Evolutionary conservation across 2,797 vertebrate species (phyloP).

Genomic region (Notamacropus eugenii): DNA sequence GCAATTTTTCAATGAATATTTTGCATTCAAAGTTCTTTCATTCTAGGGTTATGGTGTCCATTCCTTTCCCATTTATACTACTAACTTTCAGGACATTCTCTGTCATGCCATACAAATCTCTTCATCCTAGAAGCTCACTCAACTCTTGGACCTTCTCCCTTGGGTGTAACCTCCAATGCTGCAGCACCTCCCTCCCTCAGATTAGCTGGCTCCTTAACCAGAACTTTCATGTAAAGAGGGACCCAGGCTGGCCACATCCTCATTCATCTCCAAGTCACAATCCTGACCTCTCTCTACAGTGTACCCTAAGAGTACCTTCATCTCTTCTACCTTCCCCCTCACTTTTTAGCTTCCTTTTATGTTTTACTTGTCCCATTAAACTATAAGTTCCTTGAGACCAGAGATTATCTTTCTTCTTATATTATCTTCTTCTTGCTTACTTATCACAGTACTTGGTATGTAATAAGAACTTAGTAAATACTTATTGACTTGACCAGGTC

Average conservation of each 20-base stretch:
- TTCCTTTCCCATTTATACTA: neutral
- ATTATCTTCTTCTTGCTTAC: neutral
- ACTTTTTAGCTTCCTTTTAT: neutral
- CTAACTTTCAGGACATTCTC: neutral
- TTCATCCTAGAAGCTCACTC: neutral
- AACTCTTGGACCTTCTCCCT: neutral
- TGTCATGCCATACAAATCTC: neutral
- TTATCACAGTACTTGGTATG: neutral
- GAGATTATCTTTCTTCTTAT: neutral
- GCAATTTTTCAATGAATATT: neutral
- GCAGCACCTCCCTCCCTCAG: neutral
- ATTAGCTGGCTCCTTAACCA: neutral
- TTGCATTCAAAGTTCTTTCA: neutral
- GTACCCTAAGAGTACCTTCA: fast-evolving
- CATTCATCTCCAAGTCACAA: neutral
- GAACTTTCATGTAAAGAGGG: neutral
- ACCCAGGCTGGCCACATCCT: neutral
- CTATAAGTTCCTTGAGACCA: neutral
- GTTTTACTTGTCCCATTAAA: neutral
- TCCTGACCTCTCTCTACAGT: neutral
- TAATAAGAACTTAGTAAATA: neutral
- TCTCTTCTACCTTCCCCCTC: neutral
- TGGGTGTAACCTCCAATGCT: neutral
- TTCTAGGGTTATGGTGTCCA: neutral
- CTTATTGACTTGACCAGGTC: neutral